Evolutionary conservation across 2,888 invertebrate genomes (phyloP).

Genomic region (Agrochola macilenta): DNA sequence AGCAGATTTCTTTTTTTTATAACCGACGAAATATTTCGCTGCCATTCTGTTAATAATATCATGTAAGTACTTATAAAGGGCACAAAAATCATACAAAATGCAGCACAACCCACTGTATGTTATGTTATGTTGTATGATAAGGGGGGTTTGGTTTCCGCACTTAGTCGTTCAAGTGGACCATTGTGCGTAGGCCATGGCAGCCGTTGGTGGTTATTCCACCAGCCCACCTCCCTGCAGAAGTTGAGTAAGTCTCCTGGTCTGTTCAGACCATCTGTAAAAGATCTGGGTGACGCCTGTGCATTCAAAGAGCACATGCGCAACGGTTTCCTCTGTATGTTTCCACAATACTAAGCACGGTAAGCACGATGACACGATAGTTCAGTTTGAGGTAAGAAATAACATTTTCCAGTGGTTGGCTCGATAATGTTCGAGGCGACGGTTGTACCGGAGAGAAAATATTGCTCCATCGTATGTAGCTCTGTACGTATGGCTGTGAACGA

Average conservation of each 20-base stretch:
- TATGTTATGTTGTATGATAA: conserved; percentile 25
- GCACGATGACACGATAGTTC: conserved; percentile 41
- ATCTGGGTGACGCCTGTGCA: too few relatives aligned
- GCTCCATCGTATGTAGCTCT: background rate
- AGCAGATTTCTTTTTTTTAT: too few relatives aligned
- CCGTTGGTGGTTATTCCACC: too few relatives aligned
- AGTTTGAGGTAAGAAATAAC: conserved; percentile 64
- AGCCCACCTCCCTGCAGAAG: too few relatives aligned
- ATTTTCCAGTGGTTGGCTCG: conserved; percentile 61
- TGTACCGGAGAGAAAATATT: conserved; percentile 51
- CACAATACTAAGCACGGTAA: conserved; percentile 24
- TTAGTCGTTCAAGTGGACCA: too few relatives aligned
- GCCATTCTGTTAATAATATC: too few relatives aligned
- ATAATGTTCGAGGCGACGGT: conserved; percentile 14
- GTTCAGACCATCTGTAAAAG: too few relatives aligned
- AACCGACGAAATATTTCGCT: too few relatives aligned
- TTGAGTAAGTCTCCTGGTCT: too few relatives aligned
- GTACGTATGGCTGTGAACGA: background rate
- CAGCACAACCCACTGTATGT: conserved; percentile 29
- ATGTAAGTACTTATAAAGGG: background rate
- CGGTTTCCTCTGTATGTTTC: conserved; percentile 39
- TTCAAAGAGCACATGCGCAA: too few relatives aligned
- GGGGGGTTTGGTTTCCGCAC: too few relatives aligned
- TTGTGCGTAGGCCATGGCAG: too few relatives aligned
- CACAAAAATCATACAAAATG: background rate